Evolutionary conservation across 2,797 vertebrate genomes (phyloP).

Genomic region (Masticophis lateralis): DNA sequence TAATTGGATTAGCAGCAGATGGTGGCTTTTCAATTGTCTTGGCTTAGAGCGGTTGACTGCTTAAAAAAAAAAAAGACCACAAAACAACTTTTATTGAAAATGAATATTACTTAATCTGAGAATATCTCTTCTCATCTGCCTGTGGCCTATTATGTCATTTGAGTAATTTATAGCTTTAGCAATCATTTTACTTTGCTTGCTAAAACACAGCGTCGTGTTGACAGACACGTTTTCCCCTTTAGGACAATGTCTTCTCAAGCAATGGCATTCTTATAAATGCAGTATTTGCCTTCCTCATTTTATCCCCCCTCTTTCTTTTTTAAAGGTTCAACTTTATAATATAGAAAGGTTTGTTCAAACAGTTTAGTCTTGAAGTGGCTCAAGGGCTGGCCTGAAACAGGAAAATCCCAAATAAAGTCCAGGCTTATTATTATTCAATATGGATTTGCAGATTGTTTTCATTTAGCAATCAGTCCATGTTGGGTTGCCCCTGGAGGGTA

Average conservation of each 20-base stretch:
- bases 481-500: too few relatives aligned
- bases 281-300: not conserved
- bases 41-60: constrained; percentile 47
- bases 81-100: constrained; percentile 51
- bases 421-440: not conserved
- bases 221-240: constrained; percentile 16
- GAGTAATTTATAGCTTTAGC: constrained; percentile 27
- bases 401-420: not conserved
- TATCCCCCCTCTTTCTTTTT: not conserved
- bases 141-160: constrained; percentile 52
- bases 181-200: constrained; percentile 14
- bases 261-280: not conserved
- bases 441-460: not conserved
- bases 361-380: not conserved
- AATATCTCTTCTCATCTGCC: constrained; percentile 46
- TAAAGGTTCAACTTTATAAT: not conserved
- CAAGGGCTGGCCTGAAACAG: not conserved
- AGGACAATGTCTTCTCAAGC: constrained; percentile 13
- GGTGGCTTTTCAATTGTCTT: constrained; percentile 64
- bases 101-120: constrained; percentile 50
- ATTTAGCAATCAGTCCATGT: not conserved
- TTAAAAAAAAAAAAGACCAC: constrained; percentile 41
- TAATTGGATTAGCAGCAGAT: constrained; percentile 72
- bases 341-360: not conserved
- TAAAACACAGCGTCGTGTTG: constrained; percentile 11